Conservation (phyloP, 1,140 invertebrate genomes). For the Calephelis nemesis region DNA sequence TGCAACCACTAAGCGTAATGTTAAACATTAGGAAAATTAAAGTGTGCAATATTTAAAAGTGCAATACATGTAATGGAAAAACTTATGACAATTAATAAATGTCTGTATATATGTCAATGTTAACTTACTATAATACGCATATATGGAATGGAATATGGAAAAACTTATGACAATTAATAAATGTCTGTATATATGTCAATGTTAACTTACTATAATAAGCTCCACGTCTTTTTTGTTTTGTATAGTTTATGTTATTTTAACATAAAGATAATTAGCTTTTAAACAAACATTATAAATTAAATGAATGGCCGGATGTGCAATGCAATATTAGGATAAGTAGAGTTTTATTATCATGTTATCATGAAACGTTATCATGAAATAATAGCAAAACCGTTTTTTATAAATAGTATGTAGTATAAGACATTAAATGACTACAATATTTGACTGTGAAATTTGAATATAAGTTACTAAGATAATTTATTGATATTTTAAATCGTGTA, state of each 20-base stretch:
- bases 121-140: no score
- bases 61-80: conserved; percentile 46
- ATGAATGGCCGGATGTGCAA: conserved; percentile 64
- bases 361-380: no score
- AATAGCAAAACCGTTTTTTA: no score
- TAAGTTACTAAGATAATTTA: neutral
- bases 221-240: neutral
- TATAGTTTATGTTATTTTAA: neutral
- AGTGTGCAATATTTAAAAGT: conserved; percentile 27
- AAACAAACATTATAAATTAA: neutral
- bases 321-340: conserved; percentile 58
- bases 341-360: neutral
- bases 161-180: conserved; percentile 26
- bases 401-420: no score
- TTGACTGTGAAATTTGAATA: conserved; percentile 1
- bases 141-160: no score
- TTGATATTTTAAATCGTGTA: neutral
- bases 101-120: neutral
- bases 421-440: neutral
- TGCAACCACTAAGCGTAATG: conserved; percentile 46
- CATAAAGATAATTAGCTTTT: neutral
- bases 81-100: conserved; percentile 13
- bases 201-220: no score
- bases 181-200: neutral
- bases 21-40: conserved; percentile 30